A percentile compares a stretch with the other conserved stretches of the same genome.
Evolutionary conservation across 2,797 vertebrate species (phyloP).

Genomic region (Bovichtus diacanthus): DNA sequence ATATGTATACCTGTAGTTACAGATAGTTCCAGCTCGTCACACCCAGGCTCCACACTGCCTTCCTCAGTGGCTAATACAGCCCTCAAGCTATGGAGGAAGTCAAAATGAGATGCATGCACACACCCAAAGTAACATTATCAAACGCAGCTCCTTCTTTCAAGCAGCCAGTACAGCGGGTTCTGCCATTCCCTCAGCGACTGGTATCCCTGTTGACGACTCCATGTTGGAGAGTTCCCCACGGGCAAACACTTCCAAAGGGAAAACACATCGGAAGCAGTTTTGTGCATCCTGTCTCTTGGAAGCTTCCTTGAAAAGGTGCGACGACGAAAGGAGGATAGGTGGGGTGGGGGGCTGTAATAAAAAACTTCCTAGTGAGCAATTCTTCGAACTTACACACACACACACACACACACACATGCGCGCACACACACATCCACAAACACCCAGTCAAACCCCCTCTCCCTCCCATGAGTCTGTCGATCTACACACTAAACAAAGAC

Average conservation of each 20-base stretch:
- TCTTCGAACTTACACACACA: slow-evolving; percentile 4
- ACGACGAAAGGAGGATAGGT: slow-evolving; percentile 18
- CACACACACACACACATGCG: background rate
- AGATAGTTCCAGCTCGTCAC: background rate
- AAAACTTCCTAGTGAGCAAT: slow-evolving; percentile 18
- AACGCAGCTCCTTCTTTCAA: slow-evolving; percentile 50
- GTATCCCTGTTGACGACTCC: slow-evolving; percentile 51
- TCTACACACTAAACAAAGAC: slow-evolving; percentile 76
- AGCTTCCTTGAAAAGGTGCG: slow-evolving; percentile 50
- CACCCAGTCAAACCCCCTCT: slow-evolving; percentile 29
- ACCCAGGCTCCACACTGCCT: background rate
- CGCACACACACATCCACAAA: slow-evolving; percentile 1
- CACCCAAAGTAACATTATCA: slow-evolving; percentile 53
- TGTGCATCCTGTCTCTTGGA: slow-evolving; percentile 38
- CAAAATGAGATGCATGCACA: slow-evolving; percentile 39
- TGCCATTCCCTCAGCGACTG: slow-evolving; percentile 57
- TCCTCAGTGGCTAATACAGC: background rate
- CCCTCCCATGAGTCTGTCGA: slow-evolving; percentile 63
- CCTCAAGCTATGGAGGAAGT: slow-evolving; percentile 14
- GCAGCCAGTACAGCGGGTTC: slow-evolving; percentile 26
- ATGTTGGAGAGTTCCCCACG: slow-evolving; percentile 59
- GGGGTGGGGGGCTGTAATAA: slow-evolving; percentile 18
- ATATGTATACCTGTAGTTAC: background rate
- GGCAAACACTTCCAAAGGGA: slow-evolving; percentile 60
- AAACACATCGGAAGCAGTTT: slow-evolving; percentile 38